Evolutionary conservation across 2,797 vertebrate genomes (phyloP).

Genomic region (Sciurus carolinensis): DNA sequence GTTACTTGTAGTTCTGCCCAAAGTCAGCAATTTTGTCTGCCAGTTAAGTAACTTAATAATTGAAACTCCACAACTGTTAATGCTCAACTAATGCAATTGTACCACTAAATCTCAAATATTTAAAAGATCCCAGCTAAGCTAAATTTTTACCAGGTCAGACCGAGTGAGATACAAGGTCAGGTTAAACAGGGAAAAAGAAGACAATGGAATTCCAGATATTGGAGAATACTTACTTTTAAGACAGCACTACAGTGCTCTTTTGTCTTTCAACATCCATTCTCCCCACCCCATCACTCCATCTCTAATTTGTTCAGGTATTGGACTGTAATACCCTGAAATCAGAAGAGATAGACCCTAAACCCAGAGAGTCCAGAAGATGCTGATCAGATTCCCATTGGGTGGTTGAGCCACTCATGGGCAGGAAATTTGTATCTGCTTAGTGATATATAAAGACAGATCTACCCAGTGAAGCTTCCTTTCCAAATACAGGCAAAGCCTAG

Average conservation of each 20-base stretch:
- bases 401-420: neutral
- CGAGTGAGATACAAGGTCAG: constrained; percentile 34
- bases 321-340: neutral
- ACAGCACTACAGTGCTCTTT: neutral
- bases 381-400: neutral
- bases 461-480: neutral
- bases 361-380: neutral
- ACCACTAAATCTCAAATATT: neutral
- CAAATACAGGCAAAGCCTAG: neutral
- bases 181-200: constrained; percentile 48
- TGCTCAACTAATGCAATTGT: constrained; percentile 44
- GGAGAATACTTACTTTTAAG: neutral
- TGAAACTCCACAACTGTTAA: constrained; percentile 30
- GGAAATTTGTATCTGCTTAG: neutral
- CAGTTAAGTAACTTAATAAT: constrained; percentile 61
- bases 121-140: constrained; percentile 41
- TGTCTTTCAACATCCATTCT: neutral
- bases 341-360: neutral
- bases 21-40: constrained; percentile 72
- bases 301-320: neutral
- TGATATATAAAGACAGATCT: neutral
- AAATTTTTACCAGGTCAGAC: neutral
- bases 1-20: constrained; percentile 50
- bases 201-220: neutral
- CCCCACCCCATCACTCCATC: neutral